These are phyloP conservation scores for Ephydatia muelleri DNA, from an alignment of 37 sponge, comb jelly and placozoan genomes.

Conservation along the genomic window DNA sequence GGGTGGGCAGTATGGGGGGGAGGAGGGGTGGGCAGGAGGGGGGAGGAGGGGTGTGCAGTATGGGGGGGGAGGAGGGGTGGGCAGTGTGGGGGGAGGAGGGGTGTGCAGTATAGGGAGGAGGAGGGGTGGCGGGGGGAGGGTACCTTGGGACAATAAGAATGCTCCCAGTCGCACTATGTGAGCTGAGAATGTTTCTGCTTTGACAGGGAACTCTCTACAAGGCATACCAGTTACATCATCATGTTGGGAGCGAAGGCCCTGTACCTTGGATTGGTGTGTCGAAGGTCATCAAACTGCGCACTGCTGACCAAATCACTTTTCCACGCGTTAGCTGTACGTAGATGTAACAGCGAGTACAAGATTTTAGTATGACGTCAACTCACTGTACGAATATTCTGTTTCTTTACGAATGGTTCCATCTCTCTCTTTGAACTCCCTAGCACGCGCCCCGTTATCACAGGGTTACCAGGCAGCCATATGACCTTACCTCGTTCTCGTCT, in stretches of 20 bases:
- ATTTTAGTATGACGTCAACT: background rate
- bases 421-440: slow-evolving; percentile 27
- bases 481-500: slow-evolving; percentile 24
- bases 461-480: too few species aligned
- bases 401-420: slow-evolving; percentile 32
- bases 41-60: too few species aligned
- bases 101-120: too few species aligned
- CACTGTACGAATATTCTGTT: slow-evolving; percentile 45
- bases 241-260: background rate
- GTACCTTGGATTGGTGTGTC: slow-evolving; percentile 13
- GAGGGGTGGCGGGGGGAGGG: too few species aligned
- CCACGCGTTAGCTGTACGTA: slow-evolving; percentile 15
- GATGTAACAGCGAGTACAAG: background rate
- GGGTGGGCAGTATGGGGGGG: background rate
- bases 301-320: slow-evolving; percentile 22
- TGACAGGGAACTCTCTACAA: slow-evolving; percentile 23
- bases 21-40: too few species aligned
- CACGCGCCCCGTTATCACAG: background rate
- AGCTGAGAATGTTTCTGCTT: background rate
- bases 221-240: background rate
- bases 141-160: slow-evolving; percentile 18
- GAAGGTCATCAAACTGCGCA: slow-evolving; percentile 20
- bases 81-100: too few species aligned
- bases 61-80: too few species aligned
- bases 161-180: slow-evolving; percentile 23